Percentiles rank a stretch among this genome's conserved stretches.
These are phyloP conservation scores for Steromphala cineraria DNA, from an alignment of 2,888 invertebrate genomes.

Conservation along the genomic window DNA sequence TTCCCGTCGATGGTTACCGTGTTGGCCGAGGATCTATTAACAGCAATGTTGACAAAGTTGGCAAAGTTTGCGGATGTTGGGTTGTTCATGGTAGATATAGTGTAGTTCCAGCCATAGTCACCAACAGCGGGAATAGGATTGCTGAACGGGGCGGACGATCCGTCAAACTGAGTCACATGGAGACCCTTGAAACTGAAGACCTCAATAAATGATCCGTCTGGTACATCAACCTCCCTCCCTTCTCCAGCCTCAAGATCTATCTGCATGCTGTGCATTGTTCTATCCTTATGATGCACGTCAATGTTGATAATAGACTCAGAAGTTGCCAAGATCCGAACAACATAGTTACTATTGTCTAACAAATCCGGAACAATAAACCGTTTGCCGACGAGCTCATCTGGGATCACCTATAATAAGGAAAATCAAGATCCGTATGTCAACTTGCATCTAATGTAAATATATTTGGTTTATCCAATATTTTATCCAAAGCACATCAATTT, in stretches of 20 bases:
- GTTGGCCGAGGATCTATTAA: not conserved
- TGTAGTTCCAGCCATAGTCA: conserved; percentile 21
- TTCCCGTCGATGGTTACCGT: not conserved
- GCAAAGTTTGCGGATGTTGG: not conserved
- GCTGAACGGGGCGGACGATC: not conserved
- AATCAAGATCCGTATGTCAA: too few species aligned
- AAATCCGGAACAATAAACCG: conserved; percentile 19
- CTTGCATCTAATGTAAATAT: too few species aligned
- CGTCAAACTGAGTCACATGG: conserved; percentile 1
- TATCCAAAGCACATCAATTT: too few species aligned
- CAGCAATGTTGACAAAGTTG: conserved; percentile 15
- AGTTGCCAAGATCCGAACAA: not conserved
- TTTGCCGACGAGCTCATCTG: conserved; percentile 6
- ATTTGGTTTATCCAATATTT: too few species aligned
- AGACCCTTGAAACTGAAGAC: not conserved
- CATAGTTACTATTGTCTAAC: not conserved
- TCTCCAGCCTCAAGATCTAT: not conserved
- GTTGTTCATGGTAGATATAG: conserved; percentile 15
- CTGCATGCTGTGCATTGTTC: not conserved
- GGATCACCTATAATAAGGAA: not conserved
- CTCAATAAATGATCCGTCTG: not conserved
- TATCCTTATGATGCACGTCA: conserved; percentile 7
- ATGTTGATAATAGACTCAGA: not conserved
- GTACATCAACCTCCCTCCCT: not conserved
- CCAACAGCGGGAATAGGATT: not conserved